A percentile compares a stretch with the other conserved stretches of the same genome.
Evolutionary conservation across 1,140 invertebrate genomes (phyloP).

Genomic region (Acromyrmex charruanus): DNA sequence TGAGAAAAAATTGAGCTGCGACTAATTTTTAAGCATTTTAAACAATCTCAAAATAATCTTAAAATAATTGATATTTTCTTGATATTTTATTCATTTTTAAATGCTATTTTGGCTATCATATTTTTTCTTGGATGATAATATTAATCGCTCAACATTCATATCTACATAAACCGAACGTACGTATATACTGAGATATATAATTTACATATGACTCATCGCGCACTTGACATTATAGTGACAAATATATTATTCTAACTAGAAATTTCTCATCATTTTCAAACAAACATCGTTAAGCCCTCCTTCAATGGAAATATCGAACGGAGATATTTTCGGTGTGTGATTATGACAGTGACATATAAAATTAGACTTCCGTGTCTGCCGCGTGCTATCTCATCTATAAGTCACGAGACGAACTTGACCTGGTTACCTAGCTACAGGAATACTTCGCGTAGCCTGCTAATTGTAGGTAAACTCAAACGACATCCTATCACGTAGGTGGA

Average conservation of each 20-base stretch:
- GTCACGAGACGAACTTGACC: constrained; percentile 65
- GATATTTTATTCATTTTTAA: background rate
- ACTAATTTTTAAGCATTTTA: background rate
- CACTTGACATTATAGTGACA: background rate
- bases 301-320: background rate
- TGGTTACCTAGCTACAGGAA: constrained; percentile 57
- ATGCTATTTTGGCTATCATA: background rate
- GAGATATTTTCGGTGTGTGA: background rate
- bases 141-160: background rate
- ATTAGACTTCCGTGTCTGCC: constrained; percentile 33
- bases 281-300: background rate
- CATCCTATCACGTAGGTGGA: constrained; percentile 43
- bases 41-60: background rate
- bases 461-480: constrained; percentile 58
- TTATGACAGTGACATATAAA: background rate
- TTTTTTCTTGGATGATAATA: background rate
- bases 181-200: background rate
- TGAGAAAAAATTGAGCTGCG: background rate
- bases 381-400: background rate
- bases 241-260: background rate
- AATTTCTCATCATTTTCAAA: background rate
- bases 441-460: constrained; percentile 63
- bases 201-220: background rate
- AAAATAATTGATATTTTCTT: background rate
- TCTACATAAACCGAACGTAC: background rate